Base-by-base conservation (phyloP, 35 echinoderm and acorn worm species). In the Ophiothrix spiculata region DNA sequence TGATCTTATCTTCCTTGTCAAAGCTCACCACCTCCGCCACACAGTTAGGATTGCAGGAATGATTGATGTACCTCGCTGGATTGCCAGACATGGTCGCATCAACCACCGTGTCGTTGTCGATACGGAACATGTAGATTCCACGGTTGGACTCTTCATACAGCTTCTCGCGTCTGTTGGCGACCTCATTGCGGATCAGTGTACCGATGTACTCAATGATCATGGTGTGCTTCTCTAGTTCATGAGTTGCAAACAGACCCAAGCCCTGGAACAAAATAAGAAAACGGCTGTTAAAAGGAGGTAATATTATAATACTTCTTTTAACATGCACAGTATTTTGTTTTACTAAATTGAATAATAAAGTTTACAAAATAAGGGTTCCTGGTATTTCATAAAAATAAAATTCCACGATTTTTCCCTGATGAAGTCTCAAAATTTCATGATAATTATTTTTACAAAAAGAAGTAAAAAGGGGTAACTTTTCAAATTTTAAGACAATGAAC, bases 161-260 rank as follows among this genome's bases (percentile, higher is more conserved):
- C 14, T 86, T 75, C 54, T 99, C 96, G 32, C 87, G 83, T 16
- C 90, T 76, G 89, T 94, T 94, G 82, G 96, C 93, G 6, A 92
- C 92, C 83, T 98, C 96, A 31, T 99, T 99, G 37, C 92, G 81
- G n/a, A 99, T 99, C 64, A 99, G 82, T 1, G 86, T 94, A 39
- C 96, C 96, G 29, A 99, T 92, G 88, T 99, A 99, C 86, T 99
- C 95, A 21, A 99, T 99, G 79, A 99, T 89, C 96, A 99, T 99
- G 16, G 89, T 94, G 82, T 94, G 96, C 75, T 99, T 99, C 82
- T 99, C 96, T 28, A 94, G 94, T 33, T 99, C 96, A 10, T 76
- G 85, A 82, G 96, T 89, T 49, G 96, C 96, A 87, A 86, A 99
- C 84, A 99, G 82, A 8, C 96, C 96, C 79, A 99, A 85, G 77